A percentile compares a stretch with the other conserved stretches of the same genome.
Conservation (phyloP, 2,113 vertebrate genomes). For the Actinemys pallida region DNA sequence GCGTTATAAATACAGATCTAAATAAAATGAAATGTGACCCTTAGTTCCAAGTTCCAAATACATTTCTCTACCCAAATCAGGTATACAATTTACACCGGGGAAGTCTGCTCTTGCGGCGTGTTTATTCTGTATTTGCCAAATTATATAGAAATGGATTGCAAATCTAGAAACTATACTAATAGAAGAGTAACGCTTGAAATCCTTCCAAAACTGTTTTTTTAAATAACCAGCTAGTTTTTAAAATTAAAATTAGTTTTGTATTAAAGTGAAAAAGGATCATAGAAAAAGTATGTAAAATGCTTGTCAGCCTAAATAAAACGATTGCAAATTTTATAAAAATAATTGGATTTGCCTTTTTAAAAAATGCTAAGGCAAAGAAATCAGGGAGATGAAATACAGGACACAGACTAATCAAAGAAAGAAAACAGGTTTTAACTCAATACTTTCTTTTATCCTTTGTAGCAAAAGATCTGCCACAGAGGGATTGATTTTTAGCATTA, state of each 20-base stretch:
- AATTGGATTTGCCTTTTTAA: not conserved
- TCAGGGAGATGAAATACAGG: not conserved
- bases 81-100: constrained; percentile 63
- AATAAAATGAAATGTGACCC: constrained; percentile 68
- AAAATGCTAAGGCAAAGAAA: not conserved
- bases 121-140: constrained; percentile 72
- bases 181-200: constrained; percentile 42
- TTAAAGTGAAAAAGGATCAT: not conserved
- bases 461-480: not conserved
- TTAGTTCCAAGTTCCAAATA: constrained; percentile 42
- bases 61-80: constrained; percentile 47
- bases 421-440: not conserved
- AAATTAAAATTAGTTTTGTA: not conserved
- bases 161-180: constrained; percentile 43
- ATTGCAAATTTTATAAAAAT: not conserved
- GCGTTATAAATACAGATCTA: constrained; percentile 67
- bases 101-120: constrained; percentile 54
- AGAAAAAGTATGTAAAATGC: not conserved
- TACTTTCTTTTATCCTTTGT: not conserved
- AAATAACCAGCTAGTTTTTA: constrained; percentile 39
- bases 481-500: not conserved
- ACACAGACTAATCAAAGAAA: not conserved
- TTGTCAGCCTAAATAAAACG: not conserved
- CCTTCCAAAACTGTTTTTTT: constrained; percentile 53
- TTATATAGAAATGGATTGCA: constrained; percentile 65